phyloP scores from a whole-genome alignment of 2,888 invertebrate species.

The Thalpophila matura region DNA sequence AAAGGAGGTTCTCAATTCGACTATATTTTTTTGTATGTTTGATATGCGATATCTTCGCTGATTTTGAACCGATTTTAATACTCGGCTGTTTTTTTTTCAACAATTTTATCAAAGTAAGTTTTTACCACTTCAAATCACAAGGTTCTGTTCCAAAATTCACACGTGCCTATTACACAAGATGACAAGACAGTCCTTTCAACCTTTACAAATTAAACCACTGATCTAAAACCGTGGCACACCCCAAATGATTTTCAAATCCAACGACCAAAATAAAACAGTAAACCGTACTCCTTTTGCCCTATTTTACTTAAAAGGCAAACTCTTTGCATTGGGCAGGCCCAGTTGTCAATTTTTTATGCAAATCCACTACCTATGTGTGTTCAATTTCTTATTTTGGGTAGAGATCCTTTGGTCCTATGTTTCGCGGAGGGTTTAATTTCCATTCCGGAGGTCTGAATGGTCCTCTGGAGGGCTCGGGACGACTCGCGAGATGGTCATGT shows the following conservation, averaged over 20 bases:
- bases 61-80: no score
- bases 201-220: constrained; percentile 2
- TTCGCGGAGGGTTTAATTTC: constrained; percentile 74
- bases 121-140: not conserved
- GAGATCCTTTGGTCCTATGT: constrained; percentile 61
- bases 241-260: constrained; percentile 55
- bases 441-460: constrained; percentile 70
- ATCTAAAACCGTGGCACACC: constrained; percentile 21
- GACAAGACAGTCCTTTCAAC: not conserved
- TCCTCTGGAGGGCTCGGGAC: constrained; percentile 58
- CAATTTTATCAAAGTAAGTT: not conserved
- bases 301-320: constrained; percentile 59
- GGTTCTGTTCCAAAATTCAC: not conserved
- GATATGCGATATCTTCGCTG: no score
- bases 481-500: constrained; percentile 43
- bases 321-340: constrained; percentile 65
- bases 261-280: constrained; percentile 54
- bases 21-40: no score
- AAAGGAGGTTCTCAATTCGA: no score
- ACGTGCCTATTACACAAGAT: no score
- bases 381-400: constrained; percentile 76
- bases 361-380: constrained; percentile 74
- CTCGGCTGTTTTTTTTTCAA: no score
- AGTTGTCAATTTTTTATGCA: constrained; percentile 81
- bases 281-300: constrained; percentile 51